A percentile compares a stretch with the other conserved stretches of the same genome.
phyloP scores from a whole-genome alignment of 2,113 vertebrate genomes.

The Cyphomyrus plagiostoma region DNA sequence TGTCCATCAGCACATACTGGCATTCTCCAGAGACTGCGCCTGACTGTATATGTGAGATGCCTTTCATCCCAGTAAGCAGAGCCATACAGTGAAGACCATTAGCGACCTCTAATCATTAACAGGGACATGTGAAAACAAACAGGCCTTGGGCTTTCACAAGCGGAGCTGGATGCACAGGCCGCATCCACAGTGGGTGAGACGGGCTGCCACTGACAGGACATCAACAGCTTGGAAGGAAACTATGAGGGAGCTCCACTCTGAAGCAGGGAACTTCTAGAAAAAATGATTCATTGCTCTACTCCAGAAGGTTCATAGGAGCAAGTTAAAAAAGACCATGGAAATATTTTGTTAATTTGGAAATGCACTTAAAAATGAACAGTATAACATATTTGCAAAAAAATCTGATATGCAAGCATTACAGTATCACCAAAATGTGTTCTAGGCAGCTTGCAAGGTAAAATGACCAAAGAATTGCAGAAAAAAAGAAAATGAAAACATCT shows the following conservation, averaged over 20 bases:
- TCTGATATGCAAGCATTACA: not conserved
- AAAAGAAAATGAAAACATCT: not conserved
- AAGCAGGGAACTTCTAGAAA: not conserved
- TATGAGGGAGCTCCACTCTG: not conserved
- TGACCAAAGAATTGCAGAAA: not conserved
- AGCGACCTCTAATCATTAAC: conserved; percentile 31
- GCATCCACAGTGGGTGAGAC: not conserved
- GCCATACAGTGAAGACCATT: not conserved
- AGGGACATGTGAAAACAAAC: conserved; percentile 18
- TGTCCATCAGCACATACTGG: too few species aligned
- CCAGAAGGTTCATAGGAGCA: not conserved
- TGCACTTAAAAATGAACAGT: not conserved
- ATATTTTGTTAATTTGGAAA: not conserved
- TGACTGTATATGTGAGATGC: not conserved
- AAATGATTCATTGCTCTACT: not conserved
- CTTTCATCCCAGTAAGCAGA: not conserved
- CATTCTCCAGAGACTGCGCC: not conserved
- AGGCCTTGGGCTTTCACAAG: not conserved
- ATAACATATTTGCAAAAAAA: not conserved
- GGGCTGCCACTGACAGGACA: not conserved
- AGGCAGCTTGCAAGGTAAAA: not conserved
- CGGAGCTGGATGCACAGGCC: not conserved
- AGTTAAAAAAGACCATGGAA: not conserved
- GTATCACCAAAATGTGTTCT: not conserved
- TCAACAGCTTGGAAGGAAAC: not conserved